phyloP scores from a whole-genome alignment of 2,113 vertebrate genomes.

The Paracanthobrama guichenoti region DNA sequence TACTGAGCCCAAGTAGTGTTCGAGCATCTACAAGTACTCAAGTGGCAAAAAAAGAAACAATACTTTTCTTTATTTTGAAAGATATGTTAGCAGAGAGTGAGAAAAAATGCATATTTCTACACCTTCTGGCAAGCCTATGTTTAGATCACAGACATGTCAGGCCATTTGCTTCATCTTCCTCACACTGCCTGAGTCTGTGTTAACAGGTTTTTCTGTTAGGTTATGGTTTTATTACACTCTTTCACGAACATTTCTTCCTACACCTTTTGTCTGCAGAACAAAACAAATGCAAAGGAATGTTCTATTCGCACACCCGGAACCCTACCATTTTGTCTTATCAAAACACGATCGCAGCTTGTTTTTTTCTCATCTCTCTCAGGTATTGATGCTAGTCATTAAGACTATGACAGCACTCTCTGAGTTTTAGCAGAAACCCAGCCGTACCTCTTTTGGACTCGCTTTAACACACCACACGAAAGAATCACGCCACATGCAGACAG shows the following conservation, averaged over 20 bases:
- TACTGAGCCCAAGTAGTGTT: background rate
- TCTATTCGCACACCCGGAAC: background rate
- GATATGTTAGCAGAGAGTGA: background rate
- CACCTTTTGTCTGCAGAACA: background rate
- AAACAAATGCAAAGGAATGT: conserved; percentile 21
- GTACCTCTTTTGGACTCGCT: background rate
- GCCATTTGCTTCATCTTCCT: conserved; percentile 31
- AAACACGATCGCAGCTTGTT: background rate
- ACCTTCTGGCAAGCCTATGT: conserved; percentile 20
- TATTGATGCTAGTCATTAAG: conserved; percentile 35
- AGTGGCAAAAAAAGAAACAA: background rate
- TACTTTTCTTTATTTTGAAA: background rate
- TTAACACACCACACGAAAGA: background rate
- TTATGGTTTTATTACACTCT: background rate
- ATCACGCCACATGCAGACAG: conserved; percentile 8
- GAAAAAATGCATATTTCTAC: background rate
- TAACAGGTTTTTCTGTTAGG: conserved; percentile 6
- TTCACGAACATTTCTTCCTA: conserved; percentile 6
- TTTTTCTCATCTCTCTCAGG: conserved; percentile 3
- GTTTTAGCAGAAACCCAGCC: conserved; percentile 14
- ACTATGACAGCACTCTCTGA: background rate
- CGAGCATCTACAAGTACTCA: background rate
- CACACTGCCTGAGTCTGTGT: conserved; percentile 9
- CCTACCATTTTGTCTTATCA: conserved; percentile 18
- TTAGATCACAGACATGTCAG: conserved; percentile 39